Base-by-base conservation (phyloP, 2,113 vertebrate genomes). In the Oriolus oriolus region DNA sequence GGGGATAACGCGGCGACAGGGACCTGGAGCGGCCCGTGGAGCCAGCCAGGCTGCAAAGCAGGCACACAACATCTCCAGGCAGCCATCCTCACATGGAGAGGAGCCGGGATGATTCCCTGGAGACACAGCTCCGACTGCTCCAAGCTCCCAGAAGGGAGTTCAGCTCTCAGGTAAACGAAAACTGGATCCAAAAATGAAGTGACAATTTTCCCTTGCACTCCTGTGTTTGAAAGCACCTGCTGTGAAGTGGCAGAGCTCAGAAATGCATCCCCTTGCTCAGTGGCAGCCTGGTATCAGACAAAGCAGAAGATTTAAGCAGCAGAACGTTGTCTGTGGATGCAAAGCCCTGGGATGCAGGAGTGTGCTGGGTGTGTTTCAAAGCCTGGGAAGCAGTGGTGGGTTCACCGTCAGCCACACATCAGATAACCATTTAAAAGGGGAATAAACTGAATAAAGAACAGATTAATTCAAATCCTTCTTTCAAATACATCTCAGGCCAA, bases 401-500 rank as follows among this genome's bases (percentile, higher is more conserved):
- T 39, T 60, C 5, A 7, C 87, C n/a, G n/a, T 49, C 73, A 77
- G 73, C 19, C 50, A 27, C 23, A 10, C 19, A 80, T 39, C 63
- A 91, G 59, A 56, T 47, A 86, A 68, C 2, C 1, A 79, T 54
- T 86, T 89, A 20, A 89, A 94, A 56, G 65, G 26, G 53, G 49
- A 92, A 53, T 33, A 65, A 88, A 90, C 26, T 3, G 7, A 86
- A 37, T 61, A 56, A 86, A 80, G 76, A 94, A 33, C 45, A 88
- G 71, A 77, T 77, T 95, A 83, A 89, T 77, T 85, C 84, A 90
- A 90, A 90, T 90, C 74, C 79, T 88, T 63, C 89, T 81, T 78
- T 81, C 73, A 63, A 61, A 77, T 42, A 22, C 52, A 81, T 81
- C 53, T 91, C 85, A 56, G 61, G 79, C 39, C 44, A 70, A 93